Evolutionary conservation across 1,140 invertebrate genomes (phyloP).

Genomic region (Aethina tumida): DNA sequence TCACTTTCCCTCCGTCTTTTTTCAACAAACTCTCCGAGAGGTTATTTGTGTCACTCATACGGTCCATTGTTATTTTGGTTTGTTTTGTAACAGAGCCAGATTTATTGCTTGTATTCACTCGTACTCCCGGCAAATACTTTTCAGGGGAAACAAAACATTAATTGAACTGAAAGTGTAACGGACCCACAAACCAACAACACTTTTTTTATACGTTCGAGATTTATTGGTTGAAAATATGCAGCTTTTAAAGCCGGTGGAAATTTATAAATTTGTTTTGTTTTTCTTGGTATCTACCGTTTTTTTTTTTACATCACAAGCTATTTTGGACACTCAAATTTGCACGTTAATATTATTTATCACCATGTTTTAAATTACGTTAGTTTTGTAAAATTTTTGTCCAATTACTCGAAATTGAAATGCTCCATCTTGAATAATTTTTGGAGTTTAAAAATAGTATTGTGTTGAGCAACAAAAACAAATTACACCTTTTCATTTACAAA

Average conservation of each 20-base stretch:
- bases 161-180: conserved; percentile 27
- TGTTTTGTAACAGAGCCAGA: conserved; percentile 28
- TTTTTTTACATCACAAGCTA: too few species aligned
- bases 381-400: too few species aligned
- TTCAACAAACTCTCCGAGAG: conserved; percentile 8
- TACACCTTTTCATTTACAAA: too few species aligned
- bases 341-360: too few species aligned
- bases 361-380: too few species aligned
- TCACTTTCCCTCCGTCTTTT: not conserved
- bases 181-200: conserved; percentile 18
- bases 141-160: conserved; percentile 26
- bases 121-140: conserved; percentile 19
- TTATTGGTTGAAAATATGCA: conserved; percentile 14
- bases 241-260: conserved; percentile 2
- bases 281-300: conserved; percentile 6
- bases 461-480: too few species aligned
- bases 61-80: conserved; percentile 27
- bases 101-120: conserved; percentile 22
- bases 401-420: too few species aligned
- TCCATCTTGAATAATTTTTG: too few species aligned
- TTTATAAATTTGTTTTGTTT: conserved; percentile 8
- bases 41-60: conserved; percentile 29
- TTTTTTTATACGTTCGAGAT: conserved; percentile 16
- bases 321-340: too few species aligned
- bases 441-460: too few species aligned